Evolutionary conservation across 2,797 vertebrate genomes (phyloP).

Genomic region (Garrulus glandarius): DNA sequence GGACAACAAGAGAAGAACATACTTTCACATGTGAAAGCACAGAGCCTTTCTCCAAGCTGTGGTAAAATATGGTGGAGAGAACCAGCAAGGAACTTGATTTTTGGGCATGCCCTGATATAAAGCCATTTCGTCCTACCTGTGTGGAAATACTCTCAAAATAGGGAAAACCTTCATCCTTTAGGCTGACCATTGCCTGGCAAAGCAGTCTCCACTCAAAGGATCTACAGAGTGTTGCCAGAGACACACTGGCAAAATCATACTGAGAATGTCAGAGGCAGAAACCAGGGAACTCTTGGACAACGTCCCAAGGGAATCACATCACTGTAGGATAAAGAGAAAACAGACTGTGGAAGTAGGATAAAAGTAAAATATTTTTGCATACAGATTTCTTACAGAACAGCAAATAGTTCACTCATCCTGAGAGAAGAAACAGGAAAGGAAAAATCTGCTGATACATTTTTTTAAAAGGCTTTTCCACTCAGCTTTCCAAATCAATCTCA

Average conservation of each 20-base stretch:
- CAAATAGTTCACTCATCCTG: background rate
- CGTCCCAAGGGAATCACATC: background rate
- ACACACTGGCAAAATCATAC: background rate
- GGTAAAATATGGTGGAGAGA: background rate
- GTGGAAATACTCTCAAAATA: background rate
- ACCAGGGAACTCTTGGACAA: background rate
- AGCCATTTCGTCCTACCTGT: background rate
- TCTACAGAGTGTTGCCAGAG: background rate
- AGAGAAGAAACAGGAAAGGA: background rate
- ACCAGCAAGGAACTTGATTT: background rate
- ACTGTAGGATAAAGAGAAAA: background rate
- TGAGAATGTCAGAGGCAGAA: background rate
- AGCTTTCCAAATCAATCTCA: slow-evolving; percentile 21
- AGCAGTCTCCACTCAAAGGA: background rate
- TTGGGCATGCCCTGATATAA: background rate
- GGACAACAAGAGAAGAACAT: background rate
- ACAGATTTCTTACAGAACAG: background rate
- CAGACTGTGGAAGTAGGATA: background rate
- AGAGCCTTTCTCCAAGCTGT: background rate
- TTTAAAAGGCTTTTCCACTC: slow-evolving; percentile 1
- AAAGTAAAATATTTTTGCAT: background rate
- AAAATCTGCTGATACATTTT: background rate
- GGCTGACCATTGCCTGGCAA: background rate
- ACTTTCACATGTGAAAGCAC: background rate
- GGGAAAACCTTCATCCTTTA: background rate